Evolutionary conservation across 2,797 vertebrate species (phyloP), one percentile per base, ranked within the genome.

Genomic region (Pseudopleuronectes americanus): DNA sequence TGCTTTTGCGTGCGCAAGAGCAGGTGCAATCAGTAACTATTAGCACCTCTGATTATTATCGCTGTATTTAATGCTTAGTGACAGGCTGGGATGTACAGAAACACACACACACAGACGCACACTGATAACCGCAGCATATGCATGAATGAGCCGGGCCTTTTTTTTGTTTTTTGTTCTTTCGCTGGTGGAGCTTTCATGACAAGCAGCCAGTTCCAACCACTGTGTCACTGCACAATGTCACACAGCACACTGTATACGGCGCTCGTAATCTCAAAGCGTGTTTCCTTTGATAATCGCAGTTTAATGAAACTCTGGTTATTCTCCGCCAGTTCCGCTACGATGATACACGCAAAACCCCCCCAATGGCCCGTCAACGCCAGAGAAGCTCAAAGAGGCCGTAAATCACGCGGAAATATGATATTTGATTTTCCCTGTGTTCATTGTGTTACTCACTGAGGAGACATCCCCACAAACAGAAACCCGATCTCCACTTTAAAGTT

Each of bases 401-500:
- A 80, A 86, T 90, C 84, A 79, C 9, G 48, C n/a, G 24, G 51
- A 84, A 84, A 77, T 74, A 76, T 68, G 57, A 69, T 56, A 71
- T 74, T 61, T 28, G 62, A 81, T 85, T 74, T 60, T 22, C 12
- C 23, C 53, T 52, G 1, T 56, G 13, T 57, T 28, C 57, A 41
- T 68, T 54, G 43, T 66, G 52, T 68, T 48, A 59, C 80, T 67
- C 62, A 14, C 79, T 58, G 74, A 84, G 5, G 38, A 90, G 86
- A 85, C 84, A 71, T 86, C 84, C 81, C 84, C 73, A 73, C 77
- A 87, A 87, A 84, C 76, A 88, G 86, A 87, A 90, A 92, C 55
- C 54, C 0, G 52, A 90, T 84, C 79, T 48, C 21, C 54, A 31
- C 58, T 76, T 14, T 28, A 43, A 70, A 36, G 33, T 79, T 72